Evolutionary conservation across 2,797 vertebrate genomes (phyloP), one percentile per base, ranked within the genome.

Genomic region (Silurus aristotelis): DNA sequence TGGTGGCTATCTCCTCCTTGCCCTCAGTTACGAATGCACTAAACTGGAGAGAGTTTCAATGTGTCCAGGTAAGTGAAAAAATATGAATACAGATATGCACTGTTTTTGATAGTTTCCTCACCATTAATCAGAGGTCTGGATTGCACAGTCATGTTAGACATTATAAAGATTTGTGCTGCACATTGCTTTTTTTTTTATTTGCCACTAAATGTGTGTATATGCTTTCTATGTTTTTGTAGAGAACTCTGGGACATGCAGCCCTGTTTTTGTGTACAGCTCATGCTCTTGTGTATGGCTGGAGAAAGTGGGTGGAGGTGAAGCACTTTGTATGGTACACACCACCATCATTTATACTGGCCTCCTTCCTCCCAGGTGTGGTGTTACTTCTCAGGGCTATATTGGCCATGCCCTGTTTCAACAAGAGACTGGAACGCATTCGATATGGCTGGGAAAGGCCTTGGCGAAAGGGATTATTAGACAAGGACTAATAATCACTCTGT

Each of bases 31-130:
- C 93, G 88, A 94, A 90, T 72, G 92, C 94, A 84, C 93, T 97
- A 91, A 96, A 96, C 89, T 97, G 96, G 96, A 96, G 96, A 87
- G 96, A 97, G 91, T 96, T 96, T 93, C 95, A 92, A 88, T 97
- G 95, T 90, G 95, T 97, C 91, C 96, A 97, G 95, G 96, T 97
- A 80, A 15, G 85, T 66, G 43, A 52, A 48, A 83, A 63, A 61
- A 12, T 15, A 10, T 9, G 27, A 48, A 56, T 46, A 8, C 66
- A 83, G 22, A 25, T 19, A 55, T 46, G 20, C 48, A 58, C 2
- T n/a, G 43, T 71, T 6, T 70, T 70, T 6, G 17, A 3, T 6
- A 20, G 7, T 70, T 70, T 43, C 31, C 67, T 43, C 22, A 52
- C 5, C 46, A 55, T 73, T 5, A 19, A 6, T 48, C 68, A 10